Percentiles rank a stretch among this genome's conserved stretches.
phyloP scores from a whole-genome alignment of 92 coral and sea anemone species.

The Heteractis magnifica region DNA sequence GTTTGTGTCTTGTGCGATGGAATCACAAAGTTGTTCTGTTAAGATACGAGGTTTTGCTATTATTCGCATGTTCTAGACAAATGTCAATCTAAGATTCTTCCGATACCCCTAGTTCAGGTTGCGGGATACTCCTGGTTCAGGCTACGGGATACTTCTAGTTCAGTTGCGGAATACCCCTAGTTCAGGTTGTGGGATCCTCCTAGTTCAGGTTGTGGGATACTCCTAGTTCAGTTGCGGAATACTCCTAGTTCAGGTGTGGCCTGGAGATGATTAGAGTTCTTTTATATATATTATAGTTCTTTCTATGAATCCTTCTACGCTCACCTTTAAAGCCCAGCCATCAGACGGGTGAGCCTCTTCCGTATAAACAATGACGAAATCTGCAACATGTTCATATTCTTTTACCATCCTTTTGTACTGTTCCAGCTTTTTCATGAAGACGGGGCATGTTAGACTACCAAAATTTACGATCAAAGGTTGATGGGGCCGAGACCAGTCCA shows the following conservation, averaged over 20 bases:
- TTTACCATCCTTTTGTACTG: slow-evolving; percentile 36
- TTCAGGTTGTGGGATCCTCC: no score
- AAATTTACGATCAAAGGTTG: slow-evolving; percentile 60
- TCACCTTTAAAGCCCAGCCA: slow-evolving; percentile 61
- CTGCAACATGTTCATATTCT: slow-evolving; percentile 46
- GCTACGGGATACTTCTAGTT: no score
- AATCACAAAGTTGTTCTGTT: slow-evolving; percentile 76
- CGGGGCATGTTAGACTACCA: slow-evolving; percentile 62
- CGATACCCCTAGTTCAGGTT: no score
- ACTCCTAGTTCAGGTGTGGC: no score
- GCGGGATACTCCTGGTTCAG: no score
- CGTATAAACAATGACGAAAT: slow-evolving; percentile 54
- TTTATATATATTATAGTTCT: no score
- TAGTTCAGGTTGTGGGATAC: no score
- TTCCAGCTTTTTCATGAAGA: slow-evolving; percentile 44
- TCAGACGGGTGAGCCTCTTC: slow-evolving; percentile 70
- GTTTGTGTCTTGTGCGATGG: slow-evolving; percentile 64
- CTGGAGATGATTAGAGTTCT: no score
- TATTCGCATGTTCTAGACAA: neutral
- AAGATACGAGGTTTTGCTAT: neutral
- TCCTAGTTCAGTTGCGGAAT: no score
- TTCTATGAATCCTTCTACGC: neutral
- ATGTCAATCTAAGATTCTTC: no score
- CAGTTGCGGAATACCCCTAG: no score
- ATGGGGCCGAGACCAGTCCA: slow-evolving; percentile 49